Conservation (phyloP, 2,113 vertebrate genomes). For the Myotis yumanensis region DNA sequence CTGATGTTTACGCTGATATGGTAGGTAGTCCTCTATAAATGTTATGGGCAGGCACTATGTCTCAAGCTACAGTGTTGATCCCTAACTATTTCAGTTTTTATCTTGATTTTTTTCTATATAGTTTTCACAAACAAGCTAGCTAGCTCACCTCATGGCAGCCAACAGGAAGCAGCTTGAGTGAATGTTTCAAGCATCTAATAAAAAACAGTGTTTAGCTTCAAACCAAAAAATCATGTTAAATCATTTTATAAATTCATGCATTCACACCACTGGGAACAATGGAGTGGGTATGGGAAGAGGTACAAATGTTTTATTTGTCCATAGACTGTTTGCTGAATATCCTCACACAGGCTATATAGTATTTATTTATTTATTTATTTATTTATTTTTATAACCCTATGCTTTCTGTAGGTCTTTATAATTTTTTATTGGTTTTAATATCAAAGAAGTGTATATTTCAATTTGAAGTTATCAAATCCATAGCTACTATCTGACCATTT, state of each 20-base stretch:
- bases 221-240: not conserved
- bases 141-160: not conserved
- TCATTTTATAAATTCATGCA: no score
- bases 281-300: not conserved
- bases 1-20: not conserved
- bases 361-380: no score
- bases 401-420: not conserved
- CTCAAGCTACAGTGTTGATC: not conserved
- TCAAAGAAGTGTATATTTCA: not conserved
- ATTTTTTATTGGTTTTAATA: not conserved
- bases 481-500: not conserved
- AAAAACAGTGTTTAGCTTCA: not conserved
- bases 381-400: no score
- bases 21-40: not conserved
- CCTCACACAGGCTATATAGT: not conserved
- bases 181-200: not conserved
- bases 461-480: not conserved
- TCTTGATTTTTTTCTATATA: not conserved
- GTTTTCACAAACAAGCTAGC: slow-evolving; percentile 17
- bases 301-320: not conserved
- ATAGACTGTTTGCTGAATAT: not conserved
- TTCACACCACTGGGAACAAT: no score
- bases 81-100: slow-evolving; percentile 16
- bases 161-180: not conserved
- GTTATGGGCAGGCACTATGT: not conserved